Percentiles rank a stretch among this genome's conserved stretches.
Conservation (phyloP, 2,797 vertebrate species). For the Synaphobranchus kaupii region DNA sequence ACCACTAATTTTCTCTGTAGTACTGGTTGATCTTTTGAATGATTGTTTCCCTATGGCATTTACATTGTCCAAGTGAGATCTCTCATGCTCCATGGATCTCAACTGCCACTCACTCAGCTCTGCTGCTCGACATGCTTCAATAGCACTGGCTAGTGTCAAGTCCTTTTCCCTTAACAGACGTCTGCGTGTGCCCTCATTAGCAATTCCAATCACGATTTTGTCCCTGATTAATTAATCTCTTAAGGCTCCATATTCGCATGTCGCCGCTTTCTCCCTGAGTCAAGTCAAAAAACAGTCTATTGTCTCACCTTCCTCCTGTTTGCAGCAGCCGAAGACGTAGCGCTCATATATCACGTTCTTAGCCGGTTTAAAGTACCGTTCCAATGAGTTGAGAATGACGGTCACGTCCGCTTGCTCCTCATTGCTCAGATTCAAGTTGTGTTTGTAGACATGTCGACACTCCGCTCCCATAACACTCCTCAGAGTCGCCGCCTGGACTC, state of each 20-base stretch:
- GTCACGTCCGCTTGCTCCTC: background rate
- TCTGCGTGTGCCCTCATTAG: slow-evolving; percentile 4
- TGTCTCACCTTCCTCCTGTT: slow-evolving; percentile 29
- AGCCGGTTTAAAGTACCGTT: slow-evolving; percentile 28
- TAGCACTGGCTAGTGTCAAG: background rate
- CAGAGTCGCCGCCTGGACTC: too few relatives aligned
- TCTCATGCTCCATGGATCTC: slow-evolving; percentile 5
- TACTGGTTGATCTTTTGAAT: background rate
- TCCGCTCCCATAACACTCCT: too few relatives aligned
- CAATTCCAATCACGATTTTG: slow-evolving; percentile 23
- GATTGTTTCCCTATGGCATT: background rate
- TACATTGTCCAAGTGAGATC: too few relatives aligned
- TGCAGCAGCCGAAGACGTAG: too few relatives aligned
- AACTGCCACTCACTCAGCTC: slow-evolving; percentile 16
- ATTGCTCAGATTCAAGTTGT: slow-evolving; percentile 26
- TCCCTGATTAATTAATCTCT: slow-evolving; percentile 24
- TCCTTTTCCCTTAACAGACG: background rate
- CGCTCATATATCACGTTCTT: slow-evolving; percentile 38
- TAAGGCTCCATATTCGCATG: too few relatives aligned
- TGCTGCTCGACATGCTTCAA: slow-evolving; percentile 25
- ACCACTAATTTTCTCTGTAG: background rate
- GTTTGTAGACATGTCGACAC: slow-evolving; percentile 27
- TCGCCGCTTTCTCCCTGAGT: slow-evolving; percentile 33
- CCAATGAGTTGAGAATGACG: too few relatives aligned
- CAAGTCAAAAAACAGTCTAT: slow-evolving; percentile 33